Evolutionary conservation across 2,888 invertebrate species (phyloP).

Genomic region (Stenchaetothrips biformis): DNA sequence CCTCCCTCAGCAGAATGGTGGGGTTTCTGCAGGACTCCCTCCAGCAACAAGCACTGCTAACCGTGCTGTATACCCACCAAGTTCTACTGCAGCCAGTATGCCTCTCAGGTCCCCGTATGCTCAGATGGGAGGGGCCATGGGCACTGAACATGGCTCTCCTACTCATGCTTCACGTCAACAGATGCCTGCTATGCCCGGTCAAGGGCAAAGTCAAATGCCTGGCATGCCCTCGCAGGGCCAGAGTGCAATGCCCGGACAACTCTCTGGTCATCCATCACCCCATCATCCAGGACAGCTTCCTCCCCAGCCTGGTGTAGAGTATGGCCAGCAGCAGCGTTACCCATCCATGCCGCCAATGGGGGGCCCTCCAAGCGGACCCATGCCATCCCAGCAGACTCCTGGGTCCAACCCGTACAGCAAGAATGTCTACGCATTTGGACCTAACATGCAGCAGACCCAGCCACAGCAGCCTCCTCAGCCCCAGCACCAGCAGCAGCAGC

Average conservation of each 20-base stretch:
- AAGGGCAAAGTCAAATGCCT: not conserved
- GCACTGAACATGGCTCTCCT: not conserved
- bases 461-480: not conserved
- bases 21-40: not conserved
- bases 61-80: not conserved
- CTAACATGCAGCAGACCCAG: not conserved
- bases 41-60: not conserved
- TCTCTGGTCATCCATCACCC: not conserved
- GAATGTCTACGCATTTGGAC: not conserved
- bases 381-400: not conserved
- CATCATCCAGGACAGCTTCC: not conserved
- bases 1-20: not conserved
- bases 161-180: not conserved
- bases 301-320: not conserved
- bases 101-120: not conserved
- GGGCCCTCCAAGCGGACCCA: not conserved
- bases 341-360: not conserved
- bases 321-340: not conserved
- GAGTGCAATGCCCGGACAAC: not conserved
- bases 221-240: not conserved
- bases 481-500: not conserved
- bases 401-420: not conserved
- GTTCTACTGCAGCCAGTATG: not conserved
- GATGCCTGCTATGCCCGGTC: not conserved
- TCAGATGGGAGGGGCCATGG: not conserved